Base-by-base conservation (phyloP, 2,888 invertebrate species). In the Lasioglossum zephyrum region DNA sequence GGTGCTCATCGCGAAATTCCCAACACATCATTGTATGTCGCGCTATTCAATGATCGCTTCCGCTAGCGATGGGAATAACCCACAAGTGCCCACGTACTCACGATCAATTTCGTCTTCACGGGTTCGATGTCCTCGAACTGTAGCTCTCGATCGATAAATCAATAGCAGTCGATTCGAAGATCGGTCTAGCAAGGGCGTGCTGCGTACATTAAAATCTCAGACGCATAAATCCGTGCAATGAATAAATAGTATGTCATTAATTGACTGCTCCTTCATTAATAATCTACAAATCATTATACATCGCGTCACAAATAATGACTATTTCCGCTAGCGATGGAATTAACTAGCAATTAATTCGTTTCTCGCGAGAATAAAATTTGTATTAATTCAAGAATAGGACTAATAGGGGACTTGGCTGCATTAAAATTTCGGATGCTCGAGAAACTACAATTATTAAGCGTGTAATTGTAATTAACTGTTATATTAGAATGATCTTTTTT, bases 1-100 rank as follows among this genome's bases (percentile, higher is more conserved):
- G 73, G n/a, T 63, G 66, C 49, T 18, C 53, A 22, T 69, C 26
- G 13, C 18, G 26, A 26, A 26, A 80, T 80, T 49, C 66, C 74
- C 1, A 13, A 39, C 41, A 9, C 66, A 53, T 80, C 66, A 80
- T 39, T 22, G 9, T 60, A 18, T n/a, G 11, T 26, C 22, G 47
- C 47, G 44, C 18, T 18, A 69, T 49, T 53, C 26, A n/a, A 39
- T 18, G 18, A 53, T 0, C 53, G 26, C 31, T 44, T 73, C 31
- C 18, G 13, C 22, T 31, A 74, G 39, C 47, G 16, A 79, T 66
- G 47, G 63, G 39, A 79, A 3, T n/a, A 49, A 80, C 8, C 47
- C 26, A 66, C 44, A 2, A 44, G 11, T 44, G 11, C 44, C 0
- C 44, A 44, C 4, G 13, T 44, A 11, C 39, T 26, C 18, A 66